phyloP scores from a whole-genome alignment of 2,888 invertebrate genomes.

The Gisinianus flammeolus region DNA sequence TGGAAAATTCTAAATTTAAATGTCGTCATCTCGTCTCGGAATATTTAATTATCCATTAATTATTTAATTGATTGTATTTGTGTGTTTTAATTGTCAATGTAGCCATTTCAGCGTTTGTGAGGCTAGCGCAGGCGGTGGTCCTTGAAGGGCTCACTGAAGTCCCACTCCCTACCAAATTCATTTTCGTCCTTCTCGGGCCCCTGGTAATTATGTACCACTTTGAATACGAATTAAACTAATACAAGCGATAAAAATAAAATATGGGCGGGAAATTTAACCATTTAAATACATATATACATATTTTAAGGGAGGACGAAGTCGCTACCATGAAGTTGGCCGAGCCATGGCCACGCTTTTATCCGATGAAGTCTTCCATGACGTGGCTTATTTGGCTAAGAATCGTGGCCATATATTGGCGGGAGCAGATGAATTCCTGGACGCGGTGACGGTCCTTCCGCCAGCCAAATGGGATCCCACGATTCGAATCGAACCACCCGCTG shows the following conservation, averaged over 20 bases:
- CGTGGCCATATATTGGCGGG: conserved; percentile 90
- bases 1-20: no score
- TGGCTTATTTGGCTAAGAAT: conserved; percentile 90
- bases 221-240: no score
- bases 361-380: conserved; percentile 97
- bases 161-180: conserved; percentile 90
- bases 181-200: conserved; percentile 90
- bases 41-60: conserved; percentile 76
- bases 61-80: background rate
- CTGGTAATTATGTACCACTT: conserved; percentile 66
- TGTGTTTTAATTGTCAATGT: background rate
- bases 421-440: conserved; percentile 94
- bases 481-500: conserved; percentile 90
- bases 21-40: conserved; percentile 76
- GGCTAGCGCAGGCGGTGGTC: conserved; percentile 71
- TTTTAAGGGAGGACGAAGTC: conserved; percentile 63
- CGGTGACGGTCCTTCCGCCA: conserved; percentile 93
- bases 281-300: no score
- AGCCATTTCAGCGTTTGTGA: conserved; percentile 64
- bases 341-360: conserved; percentile 98
- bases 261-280: no score
- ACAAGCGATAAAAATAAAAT: background rate
- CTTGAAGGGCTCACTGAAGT: conserved; percentile 98
- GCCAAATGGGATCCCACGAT: conserved; percentile 98
- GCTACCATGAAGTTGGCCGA: conserved; percentile 94